Percentiles rank a stretch among this genome's conserved stretches.
Conservation (phyloP, 92 coral and sea anemone species). For the Muricea muricata region DNA sequence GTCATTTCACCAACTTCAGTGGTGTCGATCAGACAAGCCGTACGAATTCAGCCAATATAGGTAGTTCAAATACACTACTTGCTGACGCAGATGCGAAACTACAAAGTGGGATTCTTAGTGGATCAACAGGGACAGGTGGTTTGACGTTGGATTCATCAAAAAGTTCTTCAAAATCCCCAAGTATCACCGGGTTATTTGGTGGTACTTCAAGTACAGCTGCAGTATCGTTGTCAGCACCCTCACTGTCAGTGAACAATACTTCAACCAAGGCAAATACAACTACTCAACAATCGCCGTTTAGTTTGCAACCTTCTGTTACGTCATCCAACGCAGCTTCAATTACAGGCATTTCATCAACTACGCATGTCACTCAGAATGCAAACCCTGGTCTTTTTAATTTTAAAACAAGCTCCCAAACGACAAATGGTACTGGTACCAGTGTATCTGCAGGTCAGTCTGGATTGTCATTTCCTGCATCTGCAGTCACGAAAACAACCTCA, state of each 20-base stretch:
- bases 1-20: too few species aligned
- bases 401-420: not conserved
- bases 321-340: not conserved
- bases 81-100: not conserved
- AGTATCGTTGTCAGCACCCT: not conserved
- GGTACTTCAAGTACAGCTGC: not conserved
- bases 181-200: not conserved
- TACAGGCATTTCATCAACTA: not conserved
- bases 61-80: not conserved
- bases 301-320: not conserved
- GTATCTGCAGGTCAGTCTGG: not conserved
- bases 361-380: conserved; percentile 1
- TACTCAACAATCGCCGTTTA: not conserved
- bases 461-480: not conserved
- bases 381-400: not conserved
- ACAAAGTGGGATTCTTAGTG: not conserved
- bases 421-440: not conserved
- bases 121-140: not conserved
- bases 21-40: not conserved
- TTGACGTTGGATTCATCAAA: not conserved
- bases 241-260: not conserved
- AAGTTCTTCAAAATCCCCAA: not conserved
- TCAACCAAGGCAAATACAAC: not conserved
- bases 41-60: not conserved
- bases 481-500: too few species aligned